These are phyloP conservation scores for Lynx canadensis DNA, from an alignment of 2,113 vertebrate genomes.

Conservation along the genomic window DNA sequence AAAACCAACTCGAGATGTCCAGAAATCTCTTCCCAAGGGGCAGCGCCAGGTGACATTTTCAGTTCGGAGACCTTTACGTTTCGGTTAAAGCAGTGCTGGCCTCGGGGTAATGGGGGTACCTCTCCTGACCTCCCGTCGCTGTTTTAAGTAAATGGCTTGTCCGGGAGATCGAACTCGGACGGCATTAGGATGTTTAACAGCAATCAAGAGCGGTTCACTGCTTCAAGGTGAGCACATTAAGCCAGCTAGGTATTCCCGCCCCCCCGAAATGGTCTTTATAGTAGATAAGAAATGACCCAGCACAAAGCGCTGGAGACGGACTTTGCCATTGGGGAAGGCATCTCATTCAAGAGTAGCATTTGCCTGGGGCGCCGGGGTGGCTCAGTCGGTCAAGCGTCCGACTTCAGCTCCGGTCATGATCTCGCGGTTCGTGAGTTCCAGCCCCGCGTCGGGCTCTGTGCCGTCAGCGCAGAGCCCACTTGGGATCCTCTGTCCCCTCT, in stretches of 20 bases:
- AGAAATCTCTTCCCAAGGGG: neutral
- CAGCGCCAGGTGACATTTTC: conserved; percentile 5
- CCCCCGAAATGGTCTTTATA: conserved; percentile 73
- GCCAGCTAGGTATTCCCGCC: conserved; percentile 58
- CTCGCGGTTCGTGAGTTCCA: too few relatives aligned
- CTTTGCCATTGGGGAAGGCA: neutral
- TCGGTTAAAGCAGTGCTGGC: neutral
- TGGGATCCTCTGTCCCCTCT: too few relatives aligned
- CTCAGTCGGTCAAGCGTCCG: too few relatives aligned
- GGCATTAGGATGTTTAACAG: conserved; percentile 82
- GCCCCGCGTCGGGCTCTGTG: too few relatives aligned
- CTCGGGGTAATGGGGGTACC: neutral
- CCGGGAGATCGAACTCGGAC: conserved; percentile 76
- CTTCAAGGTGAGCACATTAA: conserved; percentile 81
- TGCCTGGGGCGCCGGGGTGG: neutral
- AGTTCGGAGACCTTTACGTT: neutral
- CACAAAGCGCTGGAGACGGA: neutral
- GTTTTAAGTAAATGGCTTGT: conserved; percentile 57
- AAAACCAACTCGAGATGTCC: neutral
- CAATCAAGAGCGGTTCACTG: conserved; percentile 90
- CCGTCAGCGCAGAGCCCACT: too few relatives aligned
- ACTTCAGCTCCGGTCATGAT: too few relatives aligned
- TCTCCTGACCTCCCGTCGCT: neutral
- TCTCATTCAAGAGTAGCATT: neutral
- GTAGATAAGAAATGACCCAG: neutral